These are phyloP conservation scores for Dallia pectoralis DNA, from an alignment of 2,797 vertebrate species.

Conservation along the genomic window DNA sequence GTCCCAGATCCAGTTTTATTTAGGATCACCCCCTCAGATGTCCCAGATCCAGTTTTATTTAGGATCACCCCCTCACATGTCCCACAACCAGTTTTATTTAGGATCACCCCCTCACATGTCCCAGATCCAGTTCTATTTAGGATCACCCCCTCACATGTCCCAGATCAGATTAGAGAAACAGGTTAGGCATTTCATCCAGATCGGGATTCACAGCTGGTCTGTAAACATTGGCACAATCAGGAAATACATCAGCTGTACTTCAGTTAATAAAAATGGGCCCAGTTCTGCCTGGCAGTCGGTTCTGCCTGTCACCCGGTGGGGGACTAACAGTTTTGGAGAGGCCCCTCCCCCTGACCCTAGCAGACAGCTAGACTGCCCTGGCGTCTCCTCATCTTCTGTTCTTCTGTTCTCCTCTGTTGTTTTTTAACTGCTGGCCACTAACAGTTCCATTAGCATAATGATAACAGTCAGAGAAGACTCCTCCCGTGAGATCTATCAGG, in stretches of 20 bases:
- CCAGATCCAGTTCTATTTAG: slow-evolving; percentile 34
- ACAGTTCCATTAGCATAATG: slow-evolving; percentile 72
- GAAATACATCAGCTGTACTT: neutral
- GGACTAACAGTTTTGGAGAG: slow-evolving; percentile 62
- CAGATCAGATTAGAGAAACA: slow-evolving; percentile 1
- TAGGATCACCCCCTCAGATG: slow-evolving; percentile 50
- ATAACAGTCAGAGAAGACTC: slow-evolving; percentile 65
- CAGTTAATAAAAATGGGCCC: slow-evolving; percentile 20
- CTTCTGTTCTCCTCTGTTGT: slow-evolving; percentile 59
- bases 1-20: slow-evolving; percentile 26
- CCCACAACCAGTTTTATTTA: slow-evolving; percentile 48
- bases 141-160: slow-evolving; percentile 47
- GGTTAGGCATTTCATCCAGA: no score
- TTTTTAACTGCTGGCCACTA: slow-evolving; percentile 70
- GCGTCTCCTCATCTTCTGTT: slow-evolving; percentile 47
- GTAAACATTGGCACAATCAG: no score
- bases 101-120: neutral
- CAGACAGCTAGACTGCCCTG: slow-evolving; percentile 70
- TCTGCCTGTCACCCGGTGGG: slow-evolving; percentile 43
- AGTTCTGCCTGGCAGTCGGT: slow-evolving; percentile 56
- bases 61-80: slow-evolving; percentile 38
- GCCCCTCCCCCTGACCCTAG: slow-evolving; percentile 34
- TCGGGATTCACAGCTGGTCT: no score
- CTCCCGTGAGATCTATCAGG: slow-evolving; percentile 74
- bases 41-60: no score